Conservation (phyloP, 2,797 vertebrate species). For the Momotus momota region DNA sequence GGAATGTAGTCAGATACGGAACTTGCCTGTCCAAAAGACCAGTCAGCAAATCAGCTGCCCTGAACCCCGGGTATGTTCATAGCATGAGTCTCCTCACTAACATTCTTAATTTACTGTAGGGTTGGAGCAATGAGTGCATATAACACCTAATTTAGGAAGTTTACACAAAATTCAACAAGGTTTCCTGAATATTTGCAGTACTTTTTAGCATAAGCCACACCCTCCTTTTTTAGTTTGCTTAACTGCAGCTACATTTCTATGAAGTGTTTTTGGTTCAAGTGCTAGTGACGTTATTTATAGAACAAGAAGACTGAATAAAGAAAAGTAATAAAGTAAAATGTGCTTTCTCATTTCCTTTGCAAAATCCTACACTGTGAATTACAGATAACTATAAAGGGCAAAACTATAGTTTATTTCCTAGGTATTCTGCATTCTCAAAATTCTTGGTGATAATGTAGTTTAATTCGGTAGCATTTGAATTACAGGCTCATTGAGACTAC, state of each 20-base stretch:
- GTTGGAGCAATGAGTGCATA: background rate
- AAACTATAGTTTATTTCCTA: background rate
- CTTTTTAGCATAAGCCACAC: background rate
- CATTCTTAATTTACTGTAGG: background rate
- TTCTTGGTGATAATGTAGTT: background rate
- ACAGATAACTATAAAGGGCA: background rate
- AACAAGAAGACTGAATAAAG: background rate
- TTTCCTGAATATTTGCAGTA: background rate
- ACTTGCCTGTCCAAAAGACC: background rate
- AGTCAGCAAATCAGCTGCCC: background rate
- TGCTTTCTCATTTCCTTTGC: background rate
- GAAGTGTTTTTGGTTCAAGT: background rate
- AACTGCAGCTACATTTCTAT: background rate
- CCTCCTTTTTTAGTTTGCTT: background rate
- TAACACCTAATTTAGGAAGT: background rate
- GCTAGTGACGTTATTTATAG: background rate
- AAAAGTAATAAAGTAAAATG: background rate
- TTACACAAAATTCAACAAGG: background rate
- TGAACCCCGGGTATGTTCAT: background rate
- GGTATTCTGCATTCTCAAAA: background rate
- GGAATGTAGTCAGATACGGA: conserved; percentile 19
- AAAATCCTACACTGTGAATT: background rate
- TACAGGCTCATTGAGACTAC: background rate
- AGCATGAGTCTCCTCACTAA: background rate
- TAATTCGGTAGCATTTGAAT: background rate